Percentiles rank a stretch among this genome's conserved stretches.
phyloP scores from a whole-genome alignment of 2,797 vertebrate genomes.

The Chelon auratus region DNA sequence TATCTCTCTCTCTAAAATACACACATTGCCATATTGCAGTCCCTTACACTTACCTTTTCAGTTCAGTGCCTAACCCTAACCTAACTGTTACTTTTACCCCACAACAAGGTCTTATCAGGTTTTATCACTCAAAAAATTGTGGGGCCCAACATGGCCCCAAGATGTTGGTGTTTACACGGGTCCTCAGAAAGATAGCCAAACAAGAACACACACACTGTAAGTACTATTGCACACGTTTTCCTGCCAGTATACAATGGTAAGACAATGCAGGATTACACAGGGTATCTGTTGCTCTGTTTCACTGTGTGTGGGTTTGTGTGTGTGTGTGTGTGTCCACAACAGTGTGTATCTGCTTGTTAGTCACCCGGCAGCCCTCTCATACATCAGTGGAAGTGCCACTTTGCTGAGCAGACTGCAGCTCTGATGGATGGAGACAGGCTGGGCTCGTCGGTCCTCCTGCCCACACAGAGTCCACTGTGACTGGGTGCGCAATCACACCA shows the following conservation, averaged over 20 bases:
- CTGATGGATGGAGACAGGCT: conserved; percentile 70
- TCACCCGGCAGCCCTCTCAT: conserved; percentile 58
- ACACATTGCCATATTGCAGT: not conserved
- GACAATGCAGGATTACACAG: conserved; percentile 6
- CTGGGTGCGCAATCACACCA: conserved; percentile 23
- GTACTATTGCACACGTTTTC: not conserved
- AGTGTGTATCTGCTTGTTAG: conserved; percentile 54
- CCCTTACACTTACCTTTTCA: no score
- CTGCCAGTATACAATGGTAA: not conserved
- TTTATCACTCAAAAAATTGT: no score
- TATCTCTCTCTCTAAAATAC: no score
- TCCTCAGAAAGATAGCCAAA: no score
- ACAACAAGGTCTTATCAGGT: no score
- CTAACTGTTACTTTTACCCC: no score
- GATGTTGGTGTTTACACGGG: no score
- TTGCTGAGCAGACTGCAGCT: conserved; percentile 52
- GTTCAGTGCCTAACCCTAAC: no score
- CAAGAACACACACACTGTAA: not conserved
- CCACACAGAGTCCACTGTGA: conserved; percentile 59
- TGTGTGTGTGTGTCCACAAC: conserved; percentile 6
- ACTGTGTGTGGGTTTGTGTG: conserved; percentile 1
- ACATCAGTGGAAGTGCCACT: conserved; percentile 61
- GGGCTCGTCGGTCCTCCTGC: conserved; percentile 53
- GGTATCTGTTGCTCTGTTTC: not conserved
- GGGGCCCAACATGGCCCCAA: no score